Evolutionary conservation across 2,113 vertebrate genomes (phyloP), one percentile per base, ranked within the genome.

Genomic region (Agapornis roseicollis): DNA sequence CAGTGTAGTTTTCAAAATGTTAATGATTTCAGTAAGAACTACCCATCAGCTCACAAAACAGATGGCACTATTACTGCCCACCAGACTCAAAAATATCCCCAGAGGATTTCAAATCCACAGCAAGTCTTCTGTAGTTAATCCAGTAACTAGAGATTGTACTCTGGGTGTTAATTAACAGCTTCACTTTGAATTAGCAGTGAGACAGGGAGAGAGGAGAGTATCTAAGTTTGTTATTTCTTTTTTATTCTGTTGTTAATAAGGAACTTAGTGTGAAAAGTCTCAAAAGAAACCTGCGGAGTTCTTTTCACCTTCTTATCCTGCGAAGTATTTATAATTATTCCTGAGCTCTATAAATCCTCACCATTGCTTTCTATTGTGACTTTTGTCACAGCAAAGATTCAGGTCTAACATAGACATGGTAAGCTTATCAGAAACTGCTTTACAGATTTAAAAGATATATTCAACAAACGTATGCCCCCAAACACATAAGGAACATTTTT

Each of bases 71-170:
- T 91, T 91, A 81, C 91, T 96, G 88, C 94, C 93, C 94, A 96
- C 91, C 93, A 95, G 80, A 94, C 89, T 94, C 94, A 83, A 96
- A 97, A 96, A 96, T 94, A 97, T 77, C 94, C 72, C 91, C 79
- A 83, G 95, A 90, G 94, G 97, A 92, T 95, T 93, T 47, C 94
- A 93, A 97, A 94, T 41, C 50, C 76, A 95, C 71, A 94, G 53
- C 46, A 95, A 94, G 78, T 93, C 91, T 95, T 93, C 88, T 86
- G 90, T 96, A 97, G 96, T 96, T 97, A 95, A 97, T 94, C 91
- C 89, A 95, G 94, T 55, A 97, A 90, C 86, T 92, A 80, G 84
- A 92, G 91, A 96, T 60, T 95, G 81, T 94, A 95, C 70, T 88
- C 89, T 85, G 70, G 61, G 69, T 90, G 85, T 94, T 96, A 95